These are phyloP conservation scores for Magallana angulata DNA, from an alignment of 1,140 invertebrate species.

Conservation along the genomic window DNA sequence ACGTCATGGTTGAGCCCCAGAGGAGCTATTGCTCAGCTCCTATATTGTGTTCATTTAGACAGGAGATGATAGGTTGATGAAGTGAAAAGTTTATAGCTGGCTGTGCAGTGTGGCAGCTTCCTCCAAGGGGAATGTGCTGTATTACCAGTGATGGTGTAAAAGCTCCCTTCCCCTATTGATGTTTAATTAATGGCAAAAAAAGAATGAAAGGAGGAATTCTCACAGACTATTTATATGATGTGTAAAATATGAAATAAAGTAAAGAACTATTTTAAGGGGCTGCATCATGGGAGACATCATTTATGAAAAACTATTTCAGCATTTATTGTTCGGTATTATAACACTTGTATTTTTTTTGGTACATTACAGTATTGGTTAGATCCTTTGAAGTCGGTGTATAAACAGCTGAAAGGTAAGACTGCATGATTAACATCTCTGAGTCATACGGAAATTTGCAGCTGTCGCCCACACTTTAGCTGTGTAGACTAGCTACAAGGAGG, in stretches of 20 bases:
- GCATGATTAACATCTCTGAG: background rate
- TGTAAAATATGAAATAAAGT: background rate
- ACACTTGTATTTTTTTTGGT: conserved; percentile 53
- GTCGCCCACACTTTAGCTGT: background rate
- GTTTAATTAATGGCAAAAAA: conserved; percentile 6
- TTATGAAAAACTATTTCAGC: background rate
- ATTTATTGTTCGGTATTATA: background rate
- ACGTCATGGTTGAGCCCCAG: background rate
- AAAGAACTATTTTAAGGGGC: background rate
- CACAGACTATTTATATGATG: background rate
- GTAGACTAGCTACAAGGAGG: no score
- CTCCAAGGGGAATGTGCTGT: background rate
- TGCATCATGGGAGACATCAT: background rate
- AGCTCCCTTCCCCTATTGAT: background rate
- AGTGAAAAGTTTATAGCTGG: conserved; percentile 2
- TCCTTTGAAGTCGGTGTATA: conserved; percentile 93
- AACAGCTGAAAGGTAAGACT: conserved; percentile 94
- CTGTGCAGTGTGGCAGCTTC: background rate
- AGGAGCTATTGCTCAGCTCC: background rate
- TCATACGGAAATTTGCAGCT: background rate
- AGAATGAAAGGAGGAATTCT: background rate
- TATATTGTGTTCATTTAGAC: conserved; percentile 24
- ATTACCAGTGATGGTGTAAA: background rate
- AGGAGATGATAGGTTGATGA: conserved; percentile 17
- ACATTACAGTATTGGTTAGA: conserved; percentile 96